Conservation (phyloP, 2,888 invertebrate species). For the Pachymerium ferrugineum region DNA sequence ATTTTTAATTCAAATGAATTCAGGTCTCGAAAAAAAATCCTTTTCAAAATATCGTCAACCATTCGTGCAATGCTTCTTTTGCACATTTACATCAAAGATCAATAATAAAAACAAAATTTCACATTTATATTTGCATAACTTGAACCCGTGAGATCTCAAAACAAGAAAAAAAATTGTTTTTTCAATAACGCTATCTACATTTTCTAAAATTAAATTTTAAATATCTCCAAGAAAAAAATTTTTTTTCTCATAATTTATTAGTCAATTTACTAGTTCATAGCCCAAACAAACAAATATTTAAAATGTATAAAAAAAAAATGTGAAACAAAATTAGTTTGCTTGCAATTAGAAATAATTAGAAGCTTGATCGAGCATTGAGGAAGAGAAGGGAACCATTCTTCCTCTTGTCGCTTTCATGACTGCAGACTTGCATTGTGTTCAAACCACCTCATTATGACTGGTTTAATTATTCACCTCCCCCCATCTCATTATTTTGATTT, state of each 20-base stretch:
- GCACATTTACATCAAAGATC: neutral
- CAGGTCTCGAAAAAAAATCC: neutral
- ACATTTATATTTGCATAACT: neutral
- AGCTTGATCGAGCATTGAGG: neutral
- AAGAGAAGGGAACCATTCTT: neutral
- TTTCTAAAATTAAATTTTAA: no score
- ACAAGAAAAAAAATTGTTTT: no score
- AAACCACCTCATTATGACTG: neutral
- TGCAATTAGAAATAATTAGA: neutral
- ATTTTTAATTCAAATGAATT: neutral
- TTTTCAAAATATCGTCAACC: neutral
- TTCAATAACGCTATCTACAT: no score
- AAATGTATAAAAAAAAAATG: neutral
- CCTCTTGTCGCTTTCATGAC: neutral
- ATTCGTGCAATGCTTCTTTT: neutral
- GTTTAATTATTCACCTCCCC: neutral
- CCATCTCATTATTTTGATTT: neutral
- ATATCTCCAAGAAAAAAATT: neutral
- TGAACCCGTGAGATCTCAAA: neutral
- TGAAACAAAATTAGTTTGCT: neutral
- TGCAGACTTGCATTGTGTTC: neutral
- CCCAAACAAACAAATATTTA: neutral
- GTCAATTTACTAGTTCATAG: no score
- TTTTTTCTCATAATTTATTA: neutral
- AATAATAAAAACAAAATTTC: neutral